Evolutionary conservation across 2,113 vertebrate species (phyloP).

Genomic region (Bos javanicus): DNA sequence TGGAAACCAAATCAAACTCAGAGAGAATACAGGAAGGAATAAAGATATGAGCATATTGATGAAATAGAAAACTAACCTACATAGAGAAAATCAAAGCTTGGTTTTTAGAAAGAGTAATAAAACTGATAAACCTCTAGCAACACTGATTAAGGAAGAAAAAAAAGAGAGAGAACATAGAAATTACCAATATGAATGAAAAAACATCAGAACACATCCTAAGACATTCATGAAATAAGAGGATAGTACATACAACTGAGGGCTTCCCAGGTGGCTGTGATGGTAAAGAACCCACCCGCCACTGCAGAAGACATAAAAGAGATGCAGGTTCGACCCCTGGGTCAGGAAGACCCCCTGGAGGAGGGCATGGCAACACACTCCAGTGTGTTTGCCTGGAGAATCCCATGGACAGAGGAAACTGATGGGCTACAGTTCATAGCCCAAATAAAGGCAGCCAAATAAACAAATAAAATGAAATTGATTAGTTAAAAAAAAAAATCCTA

Average conservation of each 20-base stretch:
- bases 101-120: not conserved
- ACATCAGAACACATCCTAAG: not conserved
- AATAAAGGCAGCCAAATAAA: not conserved
- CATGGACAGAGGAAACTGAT: not conserved
- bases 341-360: not conserved
- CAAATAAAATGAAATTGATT: not conserved
- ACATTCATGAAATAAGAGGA: not conserved
- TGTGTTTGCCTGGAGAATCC: not conserved
- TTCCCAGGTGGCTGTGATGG: not conserved
- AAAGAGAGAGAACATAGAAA: not conserved
- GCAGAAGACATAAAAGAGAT: not conserved
- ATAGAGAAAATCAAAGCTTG: not conserved
- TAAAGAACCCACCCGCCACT: not conserved
- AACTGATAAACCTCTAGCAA: not conserved
- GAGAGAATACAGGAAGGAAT: not conserved
- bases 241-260: not conserved
- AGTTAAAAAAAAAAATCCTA: not conserved
- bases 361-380: not conserved
- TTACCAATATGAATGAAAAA: not conserved
- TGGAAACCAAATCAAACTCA: not conserved
- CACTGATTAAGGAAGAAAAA: not conserved
- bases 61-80: not conserved
- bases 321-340: not conserved
- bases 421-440: not conserved
- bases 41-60: not conserved